Evolutionary conservation across 2,888 invertebrate genomes (phyloP).

Genomic region (Drosophila demipolita): DNA sequence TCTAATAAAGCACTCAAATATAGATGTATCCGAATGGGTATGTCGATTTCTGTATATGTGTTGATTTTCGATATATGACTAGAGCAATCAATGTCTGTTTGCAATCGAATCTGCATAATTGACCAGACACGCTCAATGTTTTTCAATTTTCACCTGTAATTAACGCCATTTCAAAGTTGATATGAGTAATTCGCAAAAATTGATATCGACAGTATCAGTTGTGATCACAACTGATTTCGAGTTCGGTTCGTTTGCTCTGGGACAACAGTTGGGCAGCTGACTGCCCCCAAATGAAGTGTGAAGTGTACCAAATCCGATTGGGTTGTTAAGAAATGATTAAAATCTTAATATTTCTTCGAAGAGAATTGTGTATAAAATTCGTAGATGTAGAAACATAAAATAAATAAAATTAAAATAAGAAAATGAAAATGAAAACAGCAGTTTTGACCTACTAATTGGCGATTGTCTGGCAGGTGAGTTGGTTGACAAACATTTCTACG

Average conservation of each 20-base stretch:
- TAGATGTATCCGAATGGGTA: slow-evolving; percentile 28
- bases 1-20: slow-evolving; percentile 72
- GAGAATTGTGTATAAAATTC: neutral
- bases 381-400: neutral
- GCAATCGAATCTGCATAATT: slow-evolving; percentile 70
- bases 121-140: slow-evolving; percentile 68
- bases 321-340: neutral
- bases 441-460: slow-evolving; percentile 57
- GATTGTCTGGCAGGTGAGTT: slow-evolving; percentile 72
- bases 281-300: slow-evolving; percentile 6
- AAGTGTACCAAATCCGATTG: neutral
- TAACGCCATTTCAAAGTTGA: slow-evolving; percentile 60
- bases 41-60: slow-evolving; percentile 4
- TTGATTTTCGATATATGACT: slow-evolving; percentile 2
- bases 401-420: neutral
- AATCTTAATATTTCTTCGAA: neutral
- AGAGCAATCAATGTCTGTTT: slow-evolving; percentile 50
- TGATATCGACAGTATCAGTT: slow-evolving; percentile 60
- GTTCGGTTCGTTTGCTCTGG: slow-evolving; percentile 29
- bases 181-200: slow-evolving; percentile 65
- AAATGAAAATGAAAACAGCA: neutral
- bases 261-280: slow-evolving; percentile 33
- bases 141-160: slow-evolving; percentile 78
- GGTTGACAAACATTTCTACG: slow-evolving; percentile 67
- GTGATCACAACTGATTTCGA: slow-evolving; percentile 46